Base-by-base conservation (phyloP, 2,113 vertebrate genomes). In the Sterrhoptilus dennistouni region DNA sequence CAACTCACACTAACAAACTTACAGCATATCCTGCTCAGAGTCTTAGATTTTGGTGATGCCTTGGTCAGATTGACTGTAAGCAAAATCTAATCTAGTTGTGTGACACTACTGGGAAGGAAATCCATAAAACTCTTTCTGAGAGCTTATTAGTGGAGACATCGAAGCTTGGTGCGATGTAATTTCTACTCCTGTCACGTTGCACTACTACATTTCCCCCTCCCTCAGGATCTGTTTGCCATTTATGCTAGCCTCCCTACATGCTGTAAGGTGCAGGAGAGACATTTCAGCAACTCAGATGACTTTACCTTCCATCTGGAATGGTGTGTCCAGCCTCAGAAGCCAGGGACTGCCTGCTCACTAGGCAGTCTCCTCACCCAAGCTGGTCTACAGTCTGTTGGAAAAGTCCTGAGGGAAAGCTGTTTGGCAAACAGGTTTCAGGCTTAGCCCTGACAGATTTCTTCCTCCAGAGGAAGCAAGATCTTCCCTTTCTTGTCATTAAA, bases 171-270 rank as follows among this genome's bases (percentile, higher is more conserved):
- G 38, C 1, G 0, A n/a, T 50, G 52, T 66, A 69, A 74, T 96
- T 96, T 80, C 90, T 93, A 94, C 64, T 90, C 85, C 27, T 2
- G 8, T 83, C 93, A 95, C 33, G 14, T 92, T 83, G 71, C 47
- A 61, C 61, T 66, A 52, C 54, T 33, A 29, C 29, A 23, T 65
- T 29, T 25, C 22, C 54, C 36, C 23, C 29, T 29, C 50, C 47
- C 27, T 76, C 31, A 15, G 0, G 1, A 50, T 77, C 60, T 70
- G 65, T 64, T 81, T 91, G 72, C 44, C 8, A 18, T 91, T 87
- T 70, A 87, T 88, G 63, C 38, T 64, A 71, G 68, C 50, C 35
- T 95, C 64, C 44, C n/a, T 36, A 56, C 36, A 50, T 0, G 2
- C 71, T 85, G 8, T n/a, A 61, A 90, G 36, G 64, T 90, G 54